Conservation (phyloP, 1,140 invertebrate genomes). For the Dinoponera quadriceps region DNA sequence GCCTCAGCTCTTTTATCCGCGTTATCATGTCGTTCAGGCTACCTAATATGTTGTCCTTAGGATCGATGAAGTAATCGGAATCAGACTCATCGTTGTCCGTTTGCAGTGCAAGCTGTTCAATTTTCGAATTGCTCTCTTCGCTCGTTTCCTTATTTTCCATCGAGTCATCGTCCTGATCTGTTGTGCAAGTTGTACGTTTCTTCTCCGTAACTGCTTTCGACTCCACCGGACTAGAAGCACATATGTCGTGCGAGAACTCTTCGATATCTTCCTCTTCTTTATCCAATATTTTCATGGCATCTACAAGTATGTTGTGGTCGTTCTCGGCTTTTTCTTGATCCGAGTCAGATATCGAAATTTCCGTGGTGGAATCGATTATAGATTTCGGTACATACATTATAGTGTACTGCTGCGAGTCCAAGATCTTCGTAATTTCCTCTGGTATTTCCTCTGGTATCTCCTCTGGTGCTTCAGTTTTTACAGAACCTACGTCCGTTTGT, state of each 20-base stretch:
- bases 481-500: background rate
- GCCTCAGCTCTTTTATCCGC: slow-evolving; percentile 82
- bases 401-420: slow-evolving; percentile 61
- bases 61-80: slow-evolving; percentile 67
- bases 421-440: slow-evolving; percentile 61
- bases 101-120: slow-evolving; percentile 22
- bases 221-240: background rate
- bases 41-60: slow-evolving; percentile 77
- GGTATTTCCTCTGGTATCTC: slow-evolving; percentile 68
- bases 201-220: background rate
- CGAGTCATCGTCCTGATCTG: slow-evolving; percentile 12
- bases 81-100: slow-evolving; percentile 64
- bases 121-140: background rate
- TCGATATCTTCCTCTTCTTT: background rate
- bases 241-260: background rate
- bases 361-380: slow-evolving; percentile 24
- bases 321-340: slow-evolving; percentile 33
- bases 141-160: background rate
- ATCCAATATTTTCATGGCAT: background rate
- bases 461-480: slow-evolving; percentile 60
- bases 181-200: background rate
- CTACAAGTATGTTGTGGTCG: background rate
- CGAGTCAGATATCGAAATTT: background rate
- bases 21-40: slow-evolving; percentile 82
- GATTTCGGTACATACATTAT: slow-evolving; percentile 72